Evolutionary conservation across 2,797 vertebrate genomes (phyloP), one percentile per base, ranked within the genome.

Genomic region (Tapera naevia): DNA sequence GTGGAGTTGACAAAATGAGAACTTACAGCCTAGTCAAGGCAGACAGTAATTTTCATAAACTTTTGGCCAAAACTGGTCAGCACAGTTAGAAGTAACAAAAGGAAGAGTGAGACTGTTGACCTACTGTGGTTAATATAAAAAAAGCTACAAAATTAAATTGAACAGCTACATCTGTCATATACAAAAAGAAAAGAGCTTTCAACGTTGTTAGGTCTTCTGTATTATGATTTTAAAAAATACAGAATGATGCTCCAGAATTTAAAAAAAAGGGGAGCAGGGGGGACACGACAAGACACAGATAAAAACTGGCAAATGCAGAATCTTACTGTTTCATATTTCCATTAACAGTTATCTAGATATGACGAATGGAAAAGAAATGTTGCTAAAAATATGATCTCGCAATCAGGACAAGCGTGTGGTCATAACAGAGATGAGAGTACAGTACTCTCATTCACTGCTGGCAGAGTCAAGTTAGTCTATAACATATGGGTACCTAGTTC

Each of bases 361-460:
- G 60, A 67, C 33, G 76, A 91, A 91, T 84, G 89, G 91, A 91
- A 93, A 96, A 93, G 95, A 96, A 96, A 91, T 75, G 30, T 11
- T 37, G 61, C 54, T 91, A 57, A 86, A 94, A 92, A 41, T 70
- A 61, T 11, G n/a, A 93, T 93, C 82, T 92, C 62, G 86, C 76
- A 62, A 92, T 92, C 87, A 84, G 67, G 66, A 88, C 65, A 86
- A 84, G 48, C 83, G 79, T 8, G 13, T 70, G 91, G 89, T 73
- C 71, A 12, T 88, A 86, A 83, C 76, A 96, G 92, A 73, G 87
- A 89, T 91, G 82, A 88, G 75, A 41, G 87, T 35, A 79, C 66
- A 45, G 39, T 4, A 33, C 37, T 62, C 65, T 81, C 70, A 66
- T 84, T 96, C 58, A 50, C 89, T 67, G 69, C 62, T 58, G 53